Conservation (phyloP, 2,888 invertebrate genomes). For the Creontiades dilutus region DNA sequence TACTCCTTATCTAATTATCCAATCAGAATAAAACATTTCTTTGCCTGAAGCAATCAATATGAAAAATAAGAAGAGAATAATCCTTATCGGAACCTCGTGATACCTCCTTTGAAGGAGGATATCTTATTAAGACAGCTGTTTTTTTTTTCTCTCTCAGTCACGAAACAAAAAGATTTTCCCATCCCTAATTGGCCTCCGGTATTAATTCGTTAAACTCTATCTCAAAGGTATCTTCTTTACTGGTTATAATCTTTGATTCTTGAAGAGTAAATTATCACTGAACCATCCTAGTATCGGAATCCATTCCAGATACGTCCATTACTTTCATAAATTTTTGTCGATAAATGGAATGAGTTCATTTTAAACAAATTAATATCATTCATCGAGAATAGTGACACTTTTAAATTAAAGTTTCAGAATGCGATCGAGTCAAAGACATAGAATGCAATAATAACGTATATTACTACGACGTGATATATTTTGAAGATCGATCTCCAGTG, state of each 20-base stretch:
- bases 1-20: too few relatives aligned
- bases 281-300: too few relatives aligned
- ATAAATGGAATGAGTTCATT: too few relatives aligned
- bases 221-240: background rate
- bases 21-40: background rate
- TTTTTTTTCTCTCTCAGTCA: background rate
- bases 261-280: background rate
- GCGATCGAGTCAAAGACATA: too few relatives aligned
- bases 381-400: too few relatives aligned
- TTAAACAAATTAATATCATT: too few relatives aligned
- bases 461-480: too few relatives aligned
- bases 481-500: too few relatives aligned
- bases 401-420: too few relatives aligned
- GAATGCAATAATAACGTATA: too few relatives aligned
- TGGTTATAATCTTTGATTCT: slow-evolving; percentile 2
- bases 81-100: background rate
- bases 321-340: too few relatives aligned
- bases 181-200: background rate
- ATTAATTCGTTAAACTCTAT: background rate
- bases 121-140: slow-evolving; percentile 29
- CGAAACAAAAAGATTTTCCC: slow-evolving; percentile 42
- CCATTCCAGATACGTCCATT: too few relatives aligned
- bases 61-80: background rate
- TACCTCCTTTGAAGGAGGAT: slow-evolving; percentile 19
- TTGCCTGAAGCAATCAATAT: slow-evolving; percentile 12